phyloP scores from a whole-genome alignment of 2,797 vertebrate species.

The Phoebastria nigripes region DNA sequence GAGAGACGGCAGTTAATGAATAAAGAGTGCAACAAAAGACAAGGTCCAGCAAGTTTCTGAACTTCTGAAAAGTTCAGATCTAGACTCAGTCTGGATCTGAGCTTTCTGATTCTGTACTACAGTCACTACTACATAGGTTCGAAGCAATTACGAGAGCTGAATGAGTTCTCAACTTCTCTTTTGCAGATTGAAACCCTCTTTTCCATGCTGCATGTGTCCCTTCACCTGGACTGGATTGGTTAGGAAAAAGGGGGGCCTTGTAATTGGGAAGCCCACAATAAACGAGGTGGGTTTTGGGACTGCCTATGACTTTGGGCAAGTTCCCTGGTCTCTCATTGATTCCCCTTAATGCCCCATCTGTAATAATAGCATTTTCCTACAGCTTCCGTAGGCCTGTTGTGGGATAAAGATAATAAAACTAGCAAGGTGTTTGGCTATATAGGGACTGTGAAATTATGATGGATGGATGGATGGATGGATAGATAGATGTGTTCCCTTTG shows the following conservation, averaged over 20 bases:
- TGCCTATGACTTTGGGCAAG: neutral
- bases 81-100: neutral
- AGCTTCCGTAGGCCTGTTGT: neutral
- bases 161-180: neutral
- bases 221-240: neutral
- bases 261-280: neutral
- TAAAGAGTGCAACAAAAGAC: neutral
- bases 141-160: neutral
- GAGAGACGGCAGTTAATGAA: neutral
- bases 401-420: neutral
- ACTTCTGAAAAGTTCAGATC: neutral
- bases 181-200: neutral
- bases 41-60: neutral
- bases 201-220: neutral
- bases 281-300: neutral
- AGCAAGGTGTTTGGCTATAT: neutral
- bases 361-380: neutral
- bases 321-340: neutral
- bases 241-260: neutral
- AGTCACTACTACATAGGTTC: accelerated
- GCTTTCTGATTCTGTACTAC: neutral
- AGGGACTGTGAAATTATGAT: neutral
- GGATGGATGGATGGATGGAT: neutral
- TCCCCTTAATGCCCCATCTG: neutral
- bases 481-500: neutral